Conservation (phyloP, 2,888 invertebrate species). For the Oxyscelio sp. region DNA sequence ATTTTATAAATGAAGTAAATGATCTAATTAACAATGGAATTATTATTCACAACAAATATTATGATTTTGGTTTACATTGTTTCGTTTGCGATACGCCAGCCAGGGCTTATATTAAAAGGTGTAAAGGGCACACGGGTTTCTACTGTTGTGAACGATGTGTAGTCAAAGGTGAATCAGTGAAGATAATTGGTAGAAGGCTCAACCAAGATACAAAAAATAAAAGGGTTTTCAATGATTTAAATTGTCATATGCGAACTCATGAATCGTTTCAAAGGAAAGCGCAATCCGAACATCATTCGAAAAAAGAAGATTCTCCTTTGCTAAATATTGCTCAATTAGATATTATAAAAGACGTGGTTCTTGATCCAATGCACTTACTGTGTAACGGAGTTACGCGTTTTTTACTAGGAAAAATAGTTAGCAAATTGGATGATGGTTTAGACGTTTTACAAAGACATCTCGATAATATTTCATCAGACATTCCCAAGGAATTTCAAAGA, state of each 20-base stretch:
- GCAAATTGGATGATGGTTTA: too few species aligned
- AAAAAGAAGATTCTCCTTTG: constrained; percentile 24
- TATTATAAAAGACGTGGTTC: constrained; percentile 46
- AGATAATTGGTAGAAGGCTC: background rate
- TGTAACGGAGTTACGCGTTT: constrained; percentile 41
- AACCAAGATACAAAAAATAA: constrained; percentile 13
- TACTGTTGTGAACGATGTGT: constrained; percentile 59
- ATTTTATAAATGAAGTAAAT: constrained; percentile 57
- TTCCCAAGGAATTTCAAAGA: constrained; percentile 76
- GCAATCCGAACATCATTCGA: constrained; percentile 53
- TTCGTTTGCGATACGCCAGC: constrained; percentile 64
- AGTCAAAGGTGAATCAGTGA: constrained; percentile 44
- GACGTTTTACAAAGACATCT: constrained; percentile 7
- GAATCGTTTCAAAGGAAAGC: constrained; percentile 44
- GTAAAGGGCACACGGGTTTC: constrained; percentile 58
- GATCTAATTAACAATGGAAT: constrained; percentile 44
- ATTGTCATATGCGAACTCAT: constrained; percentile 38
- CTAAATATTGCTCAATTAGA: constrained; percentile 44
- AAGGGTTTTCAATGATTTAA: constrained; percentile 46
- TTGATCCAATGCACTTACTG: constrained; percentile 56
- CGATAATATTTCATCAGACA: constrained; percentile 16
- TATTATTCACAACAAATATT: constrained; percentile 36
- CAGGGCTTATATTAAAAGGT: constrained; percentile 59
- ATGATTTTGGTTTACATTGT: constrained; percentile 32
- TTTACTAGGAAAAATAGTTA: constrained; percentile 28